Evolutionary conservation across 2,113 vertebrate species (phyloP).

Genomic region (Accipiter virgatus): DNA sequence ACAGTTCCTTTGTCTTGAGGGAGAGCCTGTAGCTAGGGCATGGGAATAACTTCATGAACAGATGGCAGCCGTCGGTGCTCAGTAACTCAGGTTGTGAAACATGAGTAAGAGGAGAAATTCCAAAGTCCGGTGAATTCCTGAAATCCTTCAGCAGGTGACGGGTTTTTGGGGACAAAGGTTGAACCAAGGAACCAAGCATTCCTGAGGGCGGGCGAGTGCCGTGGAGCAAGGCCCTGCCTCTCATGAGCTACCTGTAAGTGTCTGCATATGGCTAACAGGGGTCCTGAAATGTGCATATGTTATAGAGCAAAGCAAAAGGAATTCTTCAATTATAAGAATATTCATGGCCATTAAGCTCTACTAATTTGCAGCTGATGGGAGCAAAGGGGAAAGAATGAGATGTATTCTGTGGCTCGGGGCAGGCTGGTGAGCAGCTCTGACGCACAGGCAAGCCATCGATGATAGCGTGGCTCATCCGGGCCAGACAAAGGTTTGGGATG

Average conservation of each 20-base stretch:
- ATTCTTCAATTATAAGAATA: too few species aligned
- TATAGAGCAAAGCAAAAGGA: background rate
- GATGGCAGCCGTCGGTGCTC: accelerated
- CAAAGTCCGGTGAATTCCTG: background rate
- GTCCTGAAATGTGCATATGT: accelerated
- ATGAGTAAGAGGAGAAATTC: background rate
- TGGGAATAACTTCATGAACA: accelerated
- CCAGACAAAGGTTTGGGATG: background rate
- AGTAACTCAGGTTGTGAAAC: background rate
- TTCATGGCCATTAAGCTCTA: background rate
- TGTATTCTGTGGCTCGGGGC: background rate
- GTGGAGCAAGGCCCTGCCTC: background rate
- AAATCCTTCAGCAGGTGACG: background rate
- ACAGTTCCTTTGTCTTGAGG: background rate
- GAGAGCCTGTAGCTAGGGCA: background rate
- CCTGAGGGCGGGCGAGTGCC: accelerated
- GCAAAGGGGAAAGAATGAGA: background rate
- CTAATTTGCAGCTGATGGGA: too few species aligned
- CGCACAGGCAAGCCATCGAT: accelerated
- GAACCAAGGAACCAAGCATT: background rate
- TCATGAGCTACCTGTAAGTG: background rate
- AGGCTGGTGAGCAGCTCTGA: background rate
- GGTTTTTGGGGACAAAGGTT: background rate
- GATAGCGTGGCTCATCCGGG: background rate
- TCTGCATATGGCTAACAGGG: accelerated